phyloP scores from a whole-genome alignment of 2,888 invertebrate genomes.

The Gryllus longicercus region DNA sequence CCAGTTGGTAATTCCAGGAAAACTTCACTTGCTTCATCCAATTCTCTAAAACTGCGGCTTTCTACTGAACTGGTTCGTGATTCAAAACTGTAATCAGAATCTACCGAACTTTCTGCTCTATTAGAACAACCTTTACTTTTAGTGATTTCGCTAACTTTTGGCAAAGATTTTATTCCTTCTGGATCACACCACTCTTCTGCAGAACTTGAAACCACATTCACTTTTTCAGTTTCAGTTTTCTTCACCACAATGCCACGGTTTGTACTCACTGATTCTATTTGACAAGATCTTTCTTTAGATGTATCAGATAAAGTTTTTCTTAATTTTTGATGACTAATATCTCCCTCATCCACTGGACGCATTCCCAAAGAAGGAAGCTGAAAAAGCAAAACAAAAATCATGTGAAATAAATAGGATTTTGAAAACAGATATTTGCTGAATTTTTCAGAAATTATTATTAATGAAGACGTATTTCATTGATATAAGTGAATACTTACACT shows the following conservation, averaged over 20 bases:
- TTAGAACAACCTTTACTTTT: background rate
- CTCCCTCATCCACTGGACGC: background rate
- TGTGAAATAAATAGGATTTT: background rate
- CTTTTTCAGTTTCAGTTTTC: background rate
- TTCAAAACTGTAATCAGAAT: constrained; percentile 37
- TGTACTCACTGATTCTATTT: background rate
- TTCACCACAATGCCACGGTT: background rate
- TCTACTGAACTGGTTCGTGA: constrained; percentile 36
- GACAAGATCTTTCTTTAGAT: background rate
- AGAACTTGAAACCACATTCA: constrained; percentile 18
- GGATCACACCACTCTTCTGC: background rate
- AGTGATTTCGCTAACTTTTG: background rate
- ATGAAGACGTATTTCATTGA: too few species aligned
- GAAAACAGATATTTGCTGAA: too few species aligned
- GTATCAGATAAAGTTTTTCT: background rate
- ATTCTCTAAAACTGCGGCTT: constrained; percentile 33
- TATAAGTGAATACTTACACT: background rate
- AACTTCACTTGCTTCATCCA: constrained; percentile 32
- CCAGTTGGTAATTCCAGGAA: constrained; percentile 29
- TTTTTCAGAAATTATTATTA: too few species aligned
- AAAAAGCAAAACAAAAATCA: background rate
- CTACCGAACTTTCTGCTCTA: constrained; percentile 36
- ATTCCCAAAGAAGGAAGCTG: constrained; percentile 17
- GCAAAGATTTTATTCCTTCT: background rate
- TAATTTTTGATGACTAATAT: background rate